Evolutionary conservation across 2,888 invertebrate genomes (phyloP).

Genomic region (Macrosiphum euphorbiae): DNA sequence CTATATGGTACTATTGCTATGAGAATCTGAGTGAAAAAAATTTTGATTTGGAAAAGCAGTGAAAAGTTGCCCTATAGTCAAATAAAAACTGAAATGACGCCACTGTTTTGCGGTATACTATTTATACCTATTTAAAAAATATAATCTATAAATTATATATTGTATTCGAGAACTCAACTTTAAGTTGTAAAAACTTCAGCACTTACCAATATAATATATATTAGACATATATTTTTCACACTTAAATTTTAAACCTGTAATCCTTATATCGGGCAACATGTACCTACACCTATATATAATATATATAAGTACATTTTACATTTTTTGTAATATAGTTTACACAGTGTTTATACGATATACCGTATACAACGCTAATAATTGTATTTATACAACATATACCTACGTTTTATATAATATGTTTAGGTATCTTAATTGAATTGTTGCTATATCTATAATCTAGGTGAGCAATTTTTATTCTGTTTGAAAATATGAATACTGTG

Average conservation of each 20-base stretch:
- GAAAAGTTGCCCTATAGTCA: too few species aligned
- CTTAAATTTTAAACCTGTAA: background rate
- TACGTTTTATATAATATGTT: background rate
- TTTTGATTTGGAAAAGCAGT: too few species aligned
- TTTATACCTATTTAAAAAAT: background rate
- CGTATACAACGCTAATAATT: background rate
- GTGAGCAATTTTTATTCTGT: background rate
- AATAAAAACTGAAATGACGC: too few species aligned
- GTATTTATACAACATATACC: background rate
- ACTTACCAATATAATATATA: background rate
- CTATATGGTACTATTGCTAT: too few species aligned
- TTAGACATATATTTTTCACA: background rate
- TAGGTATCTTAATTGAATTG: background rate
- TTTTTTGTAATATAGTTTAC: background rate
- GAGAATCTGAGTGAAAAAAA: too few species aligned
- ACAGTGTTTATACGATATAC: background rate
- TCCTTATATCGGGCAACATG: background rate
- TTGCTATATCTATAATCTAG: background rate
- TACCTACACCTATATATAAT: background rate
- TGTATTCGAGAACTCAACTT: background rate
- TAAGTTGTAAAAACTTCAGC: background rate
- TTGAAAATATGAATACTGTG: background rate
- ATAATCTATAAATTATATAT: background rate
- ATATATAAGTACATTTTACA: background rate
- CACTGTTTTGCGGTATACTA: background rate